Evolutionary conservation across 1,140 invertebrate species (phyloP).

Genomic region (Bombus sylvicola): DNA sequence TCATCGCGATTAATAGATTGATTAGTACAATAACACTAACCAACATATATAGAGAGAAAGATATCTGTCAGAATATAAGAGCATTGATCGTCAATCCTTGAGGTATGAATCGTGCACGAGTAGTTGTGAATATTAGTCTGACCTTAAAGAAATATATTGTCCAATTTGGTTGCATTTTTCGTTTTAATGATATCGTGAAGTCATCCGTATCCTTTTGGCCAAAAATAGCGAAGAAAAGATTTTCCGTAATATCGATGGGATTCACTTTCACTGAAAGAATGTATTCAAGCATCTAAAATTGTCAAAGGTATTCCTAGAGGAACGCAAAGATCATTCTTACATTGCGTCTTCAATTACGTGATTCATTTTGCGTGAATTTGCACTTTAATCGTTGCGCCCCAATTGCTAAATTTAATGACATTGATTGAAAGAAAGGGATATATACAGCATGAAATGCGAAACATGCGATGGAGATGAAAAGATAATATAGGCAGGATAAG

Average conservation of each 20-base stretch:
- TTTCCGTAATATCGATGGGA: slow-evolving; percentile 95
- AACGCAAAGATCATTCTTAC: slow-evolving; percentile 5
- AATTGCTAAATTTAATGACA: background rate
- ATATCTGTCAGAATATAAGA: slow-evolving; percentile 67
- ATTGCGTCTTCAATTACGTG: background rate
- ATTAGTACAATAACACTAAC: slow-evolving; percentile 99
- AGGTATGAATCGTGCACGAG: background rate
- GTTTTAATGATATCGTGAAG: slow-evolving; percentile 83
- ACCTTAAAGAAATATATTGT: slow-evolving; percentile 92
- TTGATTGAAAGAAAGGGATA: slow-evolving; percentile 21
- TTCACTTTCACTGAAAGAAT: slow-evolving; percentile 92
- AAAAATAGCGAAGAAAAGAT: slow-evolving; percentile 99
- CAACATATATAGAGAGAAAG: slow-evolving; percentile 92
- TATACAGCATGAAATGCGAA: background rate
- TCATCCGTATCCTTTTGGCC: slow-evolving; percentile 95
- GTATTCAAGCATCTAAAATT: slow-evolving; percentile 31
- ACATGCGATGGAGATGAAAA: slow-evolving; percentile 28
- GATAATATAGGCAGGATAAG: no score
- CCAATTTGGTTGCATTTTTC: slow-evolving; percentile 87
- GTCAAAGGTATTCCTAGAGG: slow-evolving; percentile 40
- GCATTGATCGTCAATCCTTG: background rate
- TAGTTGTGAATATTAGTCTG: slow-evolving; percentile 72
- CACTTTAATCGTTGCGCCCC: slow-evolving; percentile 21
- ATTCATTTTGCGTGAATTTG: background rate
- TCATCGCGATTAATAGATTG: slow-evolving; percentile 99